Conservation (phyloP, 1,140 invertebrate species). For the Mercenaria mercenaria region DNA sequence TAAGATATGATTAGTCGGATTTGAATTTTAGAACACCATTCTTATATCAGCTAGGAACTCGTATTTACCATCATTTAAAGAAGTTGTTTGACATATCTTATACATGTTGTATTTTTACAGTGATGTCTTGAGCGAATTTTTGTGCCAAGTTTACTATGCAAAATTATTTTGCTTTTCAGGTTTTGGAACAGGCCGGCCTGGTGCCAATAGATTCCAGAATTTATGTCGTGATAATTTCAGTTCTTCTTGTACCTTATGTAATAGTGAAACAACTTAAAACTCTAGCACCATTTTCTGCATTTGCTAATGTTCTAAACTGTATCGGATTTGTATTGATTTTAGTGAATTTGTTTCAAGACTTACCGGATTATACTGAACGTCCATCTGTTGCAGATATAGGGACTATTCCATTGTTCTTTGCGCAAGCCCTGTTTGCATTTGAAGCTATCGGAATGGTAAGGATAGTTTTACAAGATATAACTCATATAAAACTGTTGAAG, state of each 20-base stretch:
- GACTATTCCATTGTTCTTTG: slow-evolving; percentile 90
- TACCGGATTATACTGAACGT: slow-evolving; percentile 86
- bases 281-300: slow-evolving; percentile 92
- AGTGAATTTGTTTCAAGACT: slow-evolving; percentile 83
- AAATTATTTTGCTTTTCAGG: too few relatives aligned
- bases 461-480: neutral
- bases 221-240: slow-evolving; percentile 75
- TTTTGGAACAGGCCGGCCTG: slow-evolving; percentile 54
- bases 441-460: slow-evolving; percentile 91
- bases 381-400: slow-evolving; percentile 89
- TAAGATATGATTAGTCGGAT: too few relatives aligned
- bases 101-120: too few relatives aligned
- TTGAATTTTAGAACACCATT: too few relatives aligned
- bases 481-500: neutral
- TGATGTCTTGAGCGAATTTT: too few relatives aligned
- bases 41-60: too few relatives aligned
- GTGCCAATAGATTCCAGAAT: slow-evolving; percentile 62
- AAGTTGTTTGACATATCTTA: too few relatives aligned
- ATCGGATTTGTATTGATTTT: slow-evolving; percentile 85
- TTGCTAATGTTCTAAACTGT: slow-evolving; percentile 89
- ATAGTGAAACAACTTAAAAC: slow-evolving; percentile 92
- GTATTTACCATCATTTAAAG: too few relatives aligned
- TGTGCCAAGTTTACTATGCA: too few relatives aligned
- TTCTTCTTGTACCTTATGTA: slow-evolving; percentile 78
- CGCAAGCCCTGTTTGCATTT: slow-evolving; percentile 95